These are phyloP conservation scores for Drosophila lacteicornis DNA, from an alignment of 1,140 invertebrate species.

Conservation along the genomic window DNA sequence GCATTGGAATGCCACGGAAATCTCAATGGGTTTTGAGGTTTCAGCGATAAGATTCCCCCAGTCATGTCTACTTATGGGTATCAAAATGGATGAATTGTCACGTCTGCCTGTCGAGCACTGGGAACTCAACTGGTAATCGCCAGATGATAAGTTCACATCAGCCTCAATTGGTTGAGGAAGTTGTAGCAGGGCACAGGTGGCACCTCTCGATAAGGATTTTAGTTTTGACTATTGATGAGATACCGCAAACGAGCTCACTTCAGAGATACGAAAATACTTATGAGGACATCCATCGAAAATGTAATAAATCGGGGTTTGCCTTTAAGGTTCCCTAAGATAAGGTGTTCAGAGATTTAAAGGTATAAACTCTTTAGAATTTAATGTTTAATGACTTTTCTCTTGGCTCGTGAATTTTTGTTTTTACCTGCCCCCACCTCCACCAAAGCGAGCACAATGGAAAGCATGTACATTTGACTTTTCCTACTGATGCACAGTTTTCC, in stretches of 20 bases:
- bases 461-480: conserved; percentile 21
- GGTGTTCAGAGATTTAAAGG: neutral
- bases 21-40: conserved; percentile 28
- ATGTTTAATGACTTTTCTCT: conserved; percentile 8
- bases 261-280: conserved; percentile 18
- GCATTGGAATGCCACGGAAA: conserved; percentile 29
- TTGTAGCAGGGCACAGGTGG: conserved; percentile 47
- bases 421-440: conserved; percentile 11
- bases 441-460: conserved; percentile 20
- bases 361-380: neutral
- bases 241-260: neutral
- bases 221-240: conserved; percentile 13
- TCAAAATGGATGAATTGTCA: conserved; percentile 47
- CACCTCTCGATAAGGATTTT: conserved; percentile 33
- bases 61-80: conserved; percentile 42
- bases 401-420: neutral
- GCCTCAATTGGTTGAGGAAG: conserved; percentile 44
- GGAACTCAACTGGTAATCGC: conserved; percentile 39
- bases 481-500: conserved; percentile 74
- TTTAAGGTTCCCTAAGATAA: no score
- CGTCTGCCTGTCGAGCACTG: conserved; percentile 36
- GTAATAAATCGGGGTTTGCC: neutral
- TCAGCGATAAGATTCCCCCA: conserved; percentile 36
- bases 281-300: neutral
- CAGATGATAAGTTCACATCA: conserved; percentile 40